Conservation (phyloP, 2,797 vertebrate species). For the Eulemur mongoz region DNA sequence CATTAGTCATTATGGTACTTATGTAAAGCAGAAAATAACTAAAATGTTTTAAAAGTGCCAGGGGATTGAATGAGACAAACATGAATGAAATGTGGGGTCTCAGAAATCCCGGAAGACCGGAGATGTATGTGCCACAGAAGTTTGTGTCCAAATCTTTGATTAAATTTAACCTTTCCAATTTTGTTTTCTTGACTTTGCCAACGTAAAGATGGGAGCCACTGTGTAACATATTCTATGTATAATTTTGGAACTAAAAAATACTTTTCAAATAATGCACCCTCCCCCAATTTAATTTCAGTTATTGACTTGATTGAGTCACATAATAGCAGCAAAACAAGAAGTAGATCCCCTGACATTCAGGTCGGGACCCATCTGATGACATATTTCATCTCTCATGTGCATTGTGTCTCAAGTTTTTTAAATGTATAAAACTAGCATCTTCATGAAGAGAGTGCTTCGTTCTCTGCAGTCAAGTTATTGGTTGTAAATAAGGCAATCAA, state of each 20-base stretch:
- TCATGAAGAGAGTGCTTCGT: not conserved
- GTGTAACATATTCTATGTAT: not conserved
- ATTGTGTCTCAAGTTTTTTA: not conserved
- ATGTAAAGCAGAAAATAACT: conserved; percentile 16
- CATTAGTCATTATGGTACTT: not conserved
- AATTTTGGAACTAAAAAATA: not conserved
- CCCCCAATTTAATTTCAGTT: not conserved
- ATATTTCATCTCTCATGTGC: not conserved
- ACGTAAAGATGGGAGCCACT: not conserved
- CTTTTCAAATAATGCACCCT: not conserved
- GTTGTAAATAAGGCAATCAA: not conserved
- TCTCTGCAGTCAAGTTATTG: not conserved
- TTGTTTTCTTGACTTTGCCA: not conserved
- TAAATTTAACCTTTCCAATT: not conserved
- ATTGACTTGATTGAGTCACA: not conserved
- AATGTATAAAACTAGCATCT: not conserved
- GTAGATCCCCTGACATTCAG: not conserved
- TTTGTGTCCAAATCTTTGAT: not conserved
- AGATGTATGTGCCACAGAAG: not conserved
- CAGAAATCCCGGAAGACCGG: not conserved
- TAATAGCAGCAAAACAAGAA: not conserved
- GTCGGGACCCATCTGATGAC: not conserved
- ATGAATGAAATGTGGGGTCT: not conserved
- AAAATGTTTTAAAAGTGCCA: not conserved
- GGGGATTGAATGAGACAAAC: not conserved